Evolutionary conservation across 2,888 invertebrate genomes (phyloP).

Genomic region (Ophion ventricosus): DNA sequence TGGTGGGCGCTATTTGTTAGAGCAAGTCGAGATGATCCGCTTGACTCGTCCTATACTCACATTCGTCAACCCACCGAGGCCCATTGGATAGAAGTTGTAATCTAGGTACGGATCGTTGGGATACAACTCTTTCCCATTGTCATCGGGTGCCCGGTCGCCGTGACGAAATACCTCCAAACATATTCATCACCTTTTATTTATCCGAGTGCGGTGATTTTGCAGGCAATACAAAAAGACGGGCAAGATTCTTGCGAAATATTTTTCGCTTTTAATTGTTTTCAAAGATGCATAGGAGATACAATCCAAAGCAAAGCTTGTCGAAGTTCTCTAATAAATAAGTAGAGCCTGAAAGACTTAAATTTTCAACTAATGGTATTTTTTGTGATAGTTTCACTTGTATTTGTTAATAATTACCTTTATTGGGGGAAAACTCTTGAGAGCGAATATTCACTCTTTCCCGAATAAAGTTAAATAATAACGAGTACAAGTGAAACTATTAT

Average conservation of each 20-base stretch:
- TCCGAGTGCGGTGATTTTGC: not conserved
- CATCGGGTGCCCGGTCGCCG: constrained; percentile 88
- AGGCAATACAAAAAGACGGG: not conserved
- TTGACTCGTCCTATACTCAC: constrained; percentile 62
- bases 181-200: not conserved
- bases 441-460: too few species aligned
- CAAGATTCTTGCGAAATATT: not conserved
- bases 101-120: constrained; percentile 85
- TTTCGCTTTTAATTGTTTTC: not conserved
- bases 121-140: constrained; percentile 84
- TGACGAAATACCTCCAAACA: constrained; percentile 87
- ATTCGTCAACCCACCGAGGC: constrained; percentile 79
- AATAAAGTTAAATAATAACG: too few species aligned
- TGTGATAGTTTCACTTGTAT: too few species aligned
- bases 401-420: too few species aligned
- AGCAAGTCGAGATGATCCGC: not conserved
- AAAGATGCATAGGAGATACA: not conserved
- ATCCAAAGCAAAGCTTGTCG: too few species aligned
- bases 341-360: too few species aligned
- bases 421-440: too few species aligned
- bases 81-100: constrained; percentile 86
- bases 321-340: too few species aligned
- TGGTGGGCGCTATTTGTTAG: not conserved
- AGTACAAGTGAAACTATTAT: too few species aligned
- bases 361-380: too few species aligned